Base-by-base conservation (phyloP, 2,888 invertebrate species). In the Cepaea hortensis region DNA sequence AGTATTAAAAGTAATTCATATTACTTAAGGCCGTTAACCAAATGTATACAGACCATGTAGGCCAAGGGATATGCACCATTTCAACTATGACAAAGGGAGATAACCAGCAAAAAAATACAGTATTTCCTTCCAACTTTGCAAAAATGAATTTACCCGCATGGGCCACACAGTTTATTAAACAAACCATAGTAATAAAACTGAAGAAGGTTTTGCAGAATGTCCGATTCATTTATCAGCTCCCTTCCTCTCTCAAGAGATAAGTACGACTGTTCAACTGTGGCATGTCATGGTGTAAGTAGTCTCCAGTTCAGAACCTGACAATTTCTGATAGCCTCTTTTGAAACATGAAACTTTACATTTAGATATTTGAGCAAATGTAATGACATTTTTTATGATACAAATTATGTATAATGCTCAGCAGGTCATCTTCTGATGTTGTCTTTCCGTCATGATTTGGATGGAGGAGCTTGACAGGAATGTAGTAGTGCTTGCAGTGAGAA, bases 401-500 rank as follows among this genome's bases (percentile, higher is more conserved):
- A 18, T 62, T 79, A 62, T 62, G 23, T 62, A 79, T 61, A 35
- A 62, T 35, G 79, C 46, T 79, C 62, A 23, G 62, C 23, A 11
- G 77, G 50, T 77, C 77, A 3, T 79, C 79, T 79, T 62, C 79
- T 79, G 79, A 15, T 79, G 79, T 79, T 79, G 62, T 79, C 79
- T 62, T 79, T 62, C 62, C 62, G 35, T 79, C 35, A 55, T 61
- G 35, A 55, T 75, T 55, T 73, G 76, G 92, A 91, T 72, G 91
- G 91, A 86, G 92, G 92, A 92, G 90, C 75, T 91, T 89, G 84
- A 97, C 96, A 94, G 98, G 98, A 96, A 98, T 97, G 96, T 98
- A 98, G 96, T 98, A 98, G 96, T 97, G 98, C 96, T 98, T 98
- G 97, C 98, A 98, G 95, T 97, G 96, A 95, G 97, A 97, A 95